Evolutionary conservation across 2,113 vertebrate species (phyloP).

Genomic region (Scopus umbretta): DNA sequence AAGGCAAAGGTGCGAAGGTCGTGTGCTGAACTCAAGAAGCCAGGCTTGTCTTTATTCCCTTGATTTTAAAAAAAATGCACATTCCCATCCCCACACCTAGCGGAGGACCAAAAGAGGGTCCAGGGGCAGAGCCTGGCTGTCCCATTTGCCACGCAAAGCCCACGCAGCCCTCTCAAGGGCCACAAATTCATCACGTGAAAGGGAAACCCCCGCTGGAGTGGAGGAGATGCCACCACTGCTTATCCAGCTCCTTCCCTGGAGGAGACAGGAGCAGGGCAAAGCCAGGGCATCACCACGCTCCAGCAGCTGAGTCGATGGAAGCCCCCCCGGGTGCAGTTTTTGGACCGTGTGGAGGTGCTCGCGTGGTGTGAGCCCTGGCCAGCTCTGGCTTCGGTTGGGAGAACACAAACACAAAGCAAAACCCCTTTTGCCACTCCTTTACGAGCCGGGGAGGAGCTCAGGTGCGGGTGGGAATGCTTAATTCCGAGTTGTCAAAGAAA

Average conservation of each 20-base stretch:
- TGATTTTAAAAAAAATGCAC: fast-evolving
- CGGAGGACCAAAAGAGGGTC: background rate
- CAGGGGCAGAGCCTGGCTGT: background rate
- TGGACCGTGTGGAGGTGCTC: background rate
- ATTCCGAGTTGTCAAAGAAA: background rate
- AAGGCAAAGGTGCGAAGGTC: background rate
- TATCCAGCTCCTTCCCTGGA: fast-evolving
- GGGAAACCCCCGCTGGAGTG: background rate
- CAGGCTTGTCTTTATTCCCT: background rate
- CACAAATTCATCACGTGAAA: background rate
- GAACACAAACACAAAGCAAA: background rate
- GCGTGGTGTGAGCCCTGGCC: fast-evolving
- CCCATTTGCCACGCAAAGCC: fast-evolving
- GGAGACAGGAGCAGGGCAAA: background rate
- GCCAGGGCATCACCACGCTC: background rate
- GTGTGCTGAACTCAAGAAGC: background rate
- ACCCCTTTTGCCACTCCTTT: background rate
- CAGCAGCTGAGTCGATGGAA: background rate
- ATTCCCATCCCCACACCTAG: background rate
- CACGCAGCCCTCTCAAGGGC: fast-evolving
- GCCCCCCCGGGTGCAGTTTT: fast-evolving
- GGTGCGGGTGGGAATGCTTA: background rate
- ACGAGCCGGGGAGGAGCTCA: fast-evolving
- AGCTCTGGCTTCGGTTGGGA: background rate
- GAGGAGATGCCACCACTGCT: background rate